Evolutionary conservation across 35 echinoderm and acorn worm genomes (phyloP), one percentile per base, ranked within the genome.

Genomic region (Eucidaris tribuloides): DNA sequence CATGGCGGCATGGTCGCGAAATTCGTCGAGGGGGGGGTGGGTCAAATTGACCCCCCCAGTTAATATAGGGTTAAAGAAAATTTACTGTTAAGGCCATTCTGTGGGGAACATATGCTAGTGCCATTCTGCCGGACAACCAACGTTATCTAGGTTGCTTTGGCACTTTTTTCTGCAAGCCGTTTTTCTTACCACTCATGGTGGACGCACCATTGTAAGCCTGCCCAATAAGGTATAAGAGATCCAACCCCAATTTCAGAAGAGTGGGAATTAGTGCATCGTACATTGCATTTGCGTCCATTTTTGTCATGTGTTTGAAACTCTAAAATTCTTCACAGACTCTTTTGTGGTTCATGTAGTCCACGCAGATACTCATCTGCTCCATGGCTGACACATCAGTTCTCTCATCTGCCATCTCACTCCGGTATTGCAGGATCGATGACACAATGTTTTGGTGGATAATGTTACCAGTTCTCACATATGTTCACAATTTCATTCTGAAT

Each of bases 401-500:
- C n/a, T 52, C 48, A 52, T 52, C 48, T 52, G 48, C 48, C 48
- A n/a, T n/a, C 48, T 11, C 48, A 52, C 48, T 52, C 48, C 48
- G n/a, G 48, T 52, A 52, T n/a, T 52, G 48, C 48, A n/a, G n/a
- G 48, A 52, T 9, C n/a, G 48, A 52, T 52, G 48, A 52, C 48
- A 52, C 48, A 52, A 52, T 52, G 9, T n/a, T 52, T 52, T 52
- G 48, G n/a, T 52, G 48, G 48, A 11, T 52, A n/a, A n/a, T n/a
- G n/a, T n/a, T n/a, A 11, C 9, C 48, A 11, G n/a, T 52, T 68
- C 63, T 68, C 63, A 68, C 63, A 68, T 25, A 28, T 68, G 33
- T 35, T 35, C 63, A 68, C 63, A 68, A 68, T 68, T 68, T 28
- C 63, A 35, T 68, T 68, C 33, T 68, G 63, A 68, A 68, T 68